Evolutionary conservation across 2,797 vertebrate species (phyloP).

Genomic region (Sternotherus odoratus): DNA sequence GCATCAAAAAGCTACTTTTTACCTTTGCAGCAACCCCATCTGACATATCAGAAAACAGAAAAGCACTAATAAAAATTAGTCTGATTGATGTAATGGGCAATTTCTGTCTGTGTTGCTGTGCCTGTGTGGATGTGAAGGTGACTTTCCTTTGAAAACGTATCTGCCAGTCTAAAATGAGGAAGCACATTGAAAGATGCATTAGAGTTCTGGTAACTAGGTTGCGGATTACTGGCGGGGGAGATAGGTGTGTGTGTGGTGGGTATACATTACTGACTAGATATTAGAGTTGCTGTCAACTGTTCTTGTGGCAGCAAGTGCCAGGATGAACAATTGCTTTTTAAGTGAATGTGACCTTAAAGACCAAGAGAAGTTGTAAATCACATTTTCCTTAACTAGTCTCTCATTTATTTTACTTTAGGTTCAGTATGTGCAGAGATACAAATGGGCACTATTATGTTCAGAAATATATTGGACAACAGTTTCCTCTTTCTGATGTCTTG

Average conservation of each 20-base stretch:
- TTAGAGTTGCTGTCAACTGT: slow-evolving; percentile 46
- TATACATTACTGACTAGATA: slow-evolving; percentile 39
- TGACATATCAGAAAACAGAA: slow-evolving; percentile 69
- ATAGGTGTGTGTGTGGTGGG: neutral
- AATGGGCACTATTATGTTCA: neutral
- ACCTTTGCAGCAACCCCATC: slow-evolving; percentile 61
- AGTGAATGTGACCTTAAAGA: slow-evolving; percentile 76
- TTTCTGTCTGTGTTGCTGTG: slow-evolving; percentile 23
- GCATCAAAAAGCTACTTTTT: slow-evolving; percentile 78
- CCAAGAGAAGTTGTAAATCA: slow-evolving; percentile 71
- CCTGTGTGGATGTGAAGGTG: slow-evolving; percentile 66
- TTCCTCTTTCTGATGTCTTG: slow-evolving; percentile 17
- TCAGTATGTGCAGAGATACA: slow-evolving; percentile 5
- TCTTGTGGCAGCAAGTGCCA: slow-evolving; percentile 36
- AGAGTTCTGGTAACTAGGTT: neutral
- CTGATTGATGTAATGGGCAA: slow-evolving; percentile 49
- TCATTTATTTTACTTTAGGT: slow-evolving; percentile 66
- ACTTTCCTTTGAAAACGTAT: slow-evolving; percentile 68
- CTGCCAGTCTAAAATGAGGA: slow-evolving; percentile 20
- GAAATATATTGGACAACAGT: slow-evolving; percentile 21
- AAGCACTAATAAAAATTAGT: slow-evolving; percentile 75
- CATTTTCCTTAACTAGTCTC: slow-evolving; percentile 16
- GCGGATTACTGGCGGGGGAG: slow-evolving; percentile 24
- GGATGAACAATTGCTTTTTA: slow-evolving; percentile 65
- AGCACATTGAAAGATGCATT: slow-evolving; percentile 41